A percentile compares a stretch with the other conserved stretches of the same genome.
These are phyloP conservation scores for Heteromormyrus szaboi DNA, from an alignment of 2,797 vertebrate species.

Conservation along the genomic window DNA sequence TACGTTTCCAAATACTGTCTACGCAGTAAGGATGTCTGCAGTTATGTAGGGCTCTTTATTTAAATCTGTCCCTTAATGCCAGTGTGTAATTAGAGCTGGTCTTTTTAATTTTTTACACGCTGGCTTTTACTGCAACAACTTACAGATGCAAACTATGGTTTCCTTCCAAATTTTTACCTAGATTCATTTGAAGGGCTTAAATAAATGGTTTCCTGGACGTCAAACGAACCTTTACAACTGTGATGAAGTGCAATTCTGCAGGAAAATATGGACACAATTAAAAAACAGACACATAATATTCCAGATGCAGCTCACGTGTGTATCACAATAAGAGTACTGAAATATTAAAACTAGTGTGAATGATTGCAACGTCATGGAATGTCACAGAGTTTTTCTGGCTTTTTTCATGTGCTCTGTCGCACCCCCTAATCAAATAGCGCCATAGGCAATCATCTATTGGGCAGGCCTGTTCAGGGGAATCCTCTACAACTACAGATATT, in stretches of 20 bases:
- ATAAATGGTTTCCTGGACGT: neutral
- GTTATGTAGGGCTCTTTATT: neutral
- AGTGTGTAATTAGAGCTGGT: constrained; percentile 18
- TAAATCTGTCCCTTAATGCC: constrained; percentile 10
- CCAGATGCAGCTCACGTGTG: neutral
- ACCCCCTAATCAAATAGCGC: neutral
- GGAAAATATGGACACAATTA: neutral
- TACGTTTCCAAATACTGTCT: neutral
- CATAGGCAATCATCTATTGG: neutral
- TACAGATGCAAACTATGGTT: neutral
- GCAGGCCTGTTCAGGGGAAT: neutral
- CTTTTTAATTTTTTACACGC: constrained; percentile 2
- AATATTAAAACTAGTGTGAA: neutral
- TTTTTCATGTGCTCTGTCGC: neutral
- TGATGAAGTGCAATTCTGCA: neutral
- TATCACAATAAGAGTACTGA: neutral
- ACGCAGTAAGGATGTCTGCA: neutral
- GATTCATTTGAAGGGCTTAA: neutral
- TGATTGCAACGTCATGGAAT: neutral
- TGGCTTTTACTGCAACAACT: neutral
- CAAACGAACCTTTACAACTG: neutral
- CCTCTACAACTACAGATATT: neutral
- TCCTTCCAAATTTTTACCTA: neutral
- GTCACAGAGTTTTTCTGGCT: neutral
- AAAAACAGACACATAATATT: neutral